These are phyloP conservation scores for Coecobrya sp. DNA, from an alignment of 2,888 invertebrate species.

Conservation along the genomic window DNA sequence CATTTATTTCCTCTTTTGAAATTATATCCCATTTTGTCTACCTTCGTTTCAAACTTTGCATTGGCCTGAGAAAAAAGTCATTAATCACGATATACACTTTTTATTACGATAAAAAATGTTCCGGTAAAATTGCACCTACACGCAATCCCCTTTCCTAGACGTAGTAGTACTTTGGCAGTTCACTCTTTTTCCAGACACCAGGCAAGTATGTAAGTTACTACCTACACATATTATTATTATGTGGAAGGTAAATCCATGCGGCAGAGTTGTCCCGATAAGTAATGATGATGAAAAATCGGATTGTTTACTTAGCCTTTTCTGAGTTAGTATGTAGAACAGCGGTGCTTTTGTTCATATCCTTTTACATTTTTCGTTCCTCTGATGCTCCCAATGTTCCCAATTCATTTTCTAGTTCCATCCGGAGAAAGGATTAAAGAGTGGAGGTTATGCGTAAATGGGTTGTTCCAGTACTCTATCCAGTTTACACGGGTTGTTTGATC, in stretches of 20 bases:
- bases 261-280: not conserved
- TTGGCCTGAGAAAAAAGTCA: slow-evolving; percentile 9
- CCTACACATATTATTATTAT: not conserved
- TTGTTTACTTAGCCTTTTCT: slow-evolving; percentile 27
- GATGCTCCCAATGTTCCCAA: not conserved
- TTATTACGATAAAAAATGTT: not conserved
- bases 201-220: not conserved
- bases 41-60: not conserved
- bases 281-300: slow-evolving; percentile 23
- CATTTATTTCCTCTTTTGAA: slow-evolving; percentile 8
- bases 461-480: not conserved
- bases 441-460: slow-evolving; percentile 1
- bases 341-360: slow-evolving; percentile 8
- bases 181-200: not conserved
- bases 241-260: not conserved
- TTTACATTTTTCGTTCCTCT: not conserved
- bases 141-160: no score
- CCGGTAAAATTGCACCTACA: not conserved
- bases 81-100: slow-evolving; percentile 15
- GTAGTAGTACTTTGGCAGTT: no score
- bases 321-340: not conserved
- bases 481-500: slow-evolving; percentile 19
- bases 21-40: not conserved
- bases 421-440: not conserved
- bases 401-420: not conserved